These are phyloP conservation scores for Mola mola DNA, from an alignment of 2,113 vertebrate genomes.

Conservation along the genomic window DNA sequence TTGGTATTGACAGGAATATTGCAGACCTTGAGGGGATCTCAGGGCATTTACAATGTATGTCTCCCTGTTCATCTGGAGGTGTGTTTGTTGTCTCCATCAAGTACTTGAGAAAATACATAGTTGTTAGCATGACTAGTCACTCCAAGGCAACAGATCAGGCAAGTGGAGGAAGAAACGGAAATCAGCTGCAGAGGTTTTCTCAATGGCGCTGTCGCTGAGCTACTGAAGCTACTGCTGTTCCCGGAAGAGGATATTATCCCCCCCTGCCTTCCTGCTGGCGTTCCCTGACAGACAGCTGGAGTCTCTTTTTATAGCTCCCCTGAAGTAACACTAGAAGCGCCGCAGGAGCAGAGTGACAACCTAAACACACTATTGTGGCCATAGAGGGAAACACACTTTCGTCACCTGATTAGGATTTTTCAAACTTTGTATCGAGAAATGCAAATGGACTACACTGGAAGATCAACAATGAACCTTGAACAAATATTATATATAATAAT, in stretches of 20 bases:
- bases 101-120: conserved; percentile 32
- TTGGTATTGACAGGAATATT: conserved; percentile 47
- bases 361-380: conserved; percentile 56
- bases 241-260: conserved; percentile 34
- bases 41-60: conserved; percentile 3
- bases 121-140: conserved; percentile 36
- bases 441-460: too few relatives aligned
- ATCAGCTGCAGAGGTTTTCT: conserved; percentile 37
- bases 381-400: conserved; percentile 10
- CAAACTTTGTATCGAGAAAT: not conserved
- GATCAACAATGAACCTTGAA: too few relatives aligned
- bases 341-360: conserved; percentile 18
- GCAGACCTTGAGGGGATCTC: conserved; percentile 29
- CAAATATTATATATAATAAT: too few relatives aligned
- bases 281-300: conserved; percentile 36
- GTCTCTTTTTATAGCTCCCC: conserved; percentile 40
- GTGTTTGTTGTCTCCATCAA: conserved; percentile 16
- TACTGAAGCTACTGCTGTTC: conserved; percentile 8
- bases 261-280: conserved; percentile 32
- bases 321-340: conserved; percentile 33
- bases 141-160: conserved; percentile 14
- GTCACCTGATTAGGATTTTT: conserved; percentile 7
- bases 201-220: not conserved
- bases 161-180: conserved; percentile 28
- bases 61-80: conserved; percentile 12